Evolutionary conservation across 1,140 invertebrate genomes (phyloP), one percentile per base, ranked within the genome.

Genomic region (Melipona quadrifasciata): DNA sequence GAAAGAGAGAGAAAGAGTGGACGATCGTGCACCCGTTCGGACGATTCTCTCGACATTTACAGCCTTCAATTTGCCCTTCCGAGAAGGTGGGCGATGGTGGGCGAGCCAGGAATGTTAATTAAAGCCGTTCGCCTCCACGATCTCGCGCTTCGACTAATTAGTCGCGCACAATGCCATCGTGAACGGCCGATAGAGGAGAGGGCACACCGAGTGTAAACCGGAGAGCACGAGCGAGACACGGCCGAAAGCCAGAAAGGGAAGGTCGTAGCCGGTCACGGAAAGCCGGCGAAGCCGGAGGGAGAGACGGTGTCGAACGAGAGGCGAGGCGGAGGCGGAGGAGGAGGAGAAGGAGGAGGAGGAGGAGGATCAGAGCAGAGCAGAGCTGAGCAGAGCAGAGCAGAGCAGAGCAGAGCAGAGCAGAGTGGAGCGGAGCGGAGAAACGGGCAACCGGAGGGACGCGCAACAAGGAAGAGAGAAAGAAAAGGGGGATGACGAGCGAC

Each of bases 141-240:
- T 94, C 92, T 93, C 92, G 91, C 92, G 93, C 93, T 93, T 93
- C 92, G 92, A 94, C 93, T 94, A 94, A 95, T 94, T 95, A 94
- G 93, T 94, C 92, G 92, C 90, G 92, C 90, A 94, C 93, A 94
- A 94, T 93, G 93, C 91, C 90, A 91, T 87, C 86, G 86, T 89
- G 88, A 91, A 86, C 90, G 88, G 39, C 53, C 82, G 82, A 64
- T 85, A 72, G 89, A 89, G 84, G 86, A 89, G 82, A 82, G 71
- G 74, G 53, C 79, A 47, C 39, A 47, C 39, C 39, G 39, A 47
- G 77, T 55, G 75, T 78, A 80, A 89, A 86, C 80, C 39, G 39
- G 39, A 47, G 85, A 82, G 88, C 79, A 67, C 70, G 71, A 74
- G 53, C 70, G 80, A 80, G 85, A 71, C 55, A 74, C 65, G 68